Base-by-base conservation (phyloP, 2,888 invertebrate species). In the Leucophenga montana region DNA sequence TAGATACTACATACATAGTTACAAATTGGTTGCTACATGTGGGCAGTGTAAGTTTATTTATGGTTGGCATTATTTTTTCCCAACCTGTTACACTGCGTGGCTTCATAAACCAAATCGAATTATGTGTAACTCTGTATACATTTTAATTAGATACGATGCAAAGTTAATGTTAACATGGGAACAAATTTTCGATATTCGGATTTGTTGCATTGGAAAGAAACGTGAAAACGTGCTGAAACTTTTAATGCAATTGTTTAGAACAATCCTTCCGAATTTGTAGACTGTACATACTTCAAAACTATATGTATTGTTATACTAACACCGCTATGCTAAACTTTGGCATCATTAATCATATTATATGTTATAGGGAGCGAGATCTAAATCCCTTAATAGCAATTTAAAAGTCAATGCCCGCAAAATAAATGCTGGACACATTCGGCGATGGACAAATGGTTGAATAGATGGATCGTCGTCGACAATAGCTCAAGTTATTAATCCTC, bases 361-460 rank as follows among this genome's bases (percentile, higher is more conserved):
- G 33, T 33, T 33, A 8, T 11, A 11, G 39, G 11, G 8, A 39
- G 11, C 8, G 5, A 39, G 8, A 33, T 33, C 3, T 33, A 72
- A 77, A 73, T 78, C 78, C 82, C 78, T 83, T 70, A 59, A 67
- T 70, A 46, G 71, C 62, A 68, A 71, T 72, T 71, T 70, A 66
- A 66, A 73, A 81, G 81, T 81, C 81, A 81, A 77, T 78, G 83
- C 81, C 80, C 80, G 70, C 62, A 18, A 59, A 57, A 71, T 67
- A 46, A 46, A 22, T 72, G 72, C 80, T 80, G 81, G 81, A 81
- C 82, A 77, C 80, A 83, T 81, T 81, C 81, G 82, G 83, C 81
- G 80, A 83, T 68, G 74, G 33, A 44, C 9, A 39, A 39, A 39
- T 39, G 39, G 39, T 11, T 11, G 8, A 39, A 39, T 39, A 39